Conservation (phyloP, 2,797 vertebrate species). For the Lagorchestes hirsutus region DNA sequence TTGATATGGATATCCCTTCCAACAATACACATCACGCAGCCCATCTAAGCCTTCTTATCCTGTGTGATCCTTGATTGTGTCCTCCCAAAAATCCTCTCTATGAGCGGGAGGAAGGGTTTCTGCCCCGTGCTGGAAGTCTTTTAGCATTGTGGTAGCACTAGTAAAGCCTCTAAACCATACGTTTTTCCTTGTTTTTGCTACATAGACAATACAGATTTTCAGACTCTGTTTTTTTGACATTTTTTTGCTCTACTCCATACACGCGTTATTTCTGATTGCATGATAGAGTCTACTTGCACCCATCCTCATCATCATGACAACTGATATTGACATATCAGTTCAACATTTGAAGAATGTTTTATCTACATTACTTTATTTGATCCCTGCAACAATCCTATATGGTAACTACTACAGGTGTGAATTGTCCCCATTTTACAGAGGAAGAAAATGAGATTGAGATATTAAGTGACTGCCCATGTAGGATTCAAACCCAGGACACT, state of each 20-base stretch:
- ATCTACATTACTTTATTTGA: background rate
- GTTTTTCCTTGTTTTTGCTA: too few species aligned
- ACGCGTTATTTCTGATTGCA: background rate
- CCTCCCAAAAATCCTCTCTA: too few species aligned
- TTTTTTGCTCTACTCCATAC: background rate
- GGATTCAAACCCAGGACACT: background rate
- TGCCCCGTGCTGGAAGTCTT: background rate
- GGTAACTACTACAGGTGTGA: background rate
- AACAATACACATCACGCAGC: too few species aligned
- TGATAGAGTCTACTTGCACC: background rate
- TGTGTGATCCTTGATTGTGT: too few species aligned
- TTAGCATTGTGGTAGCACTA: background rate
- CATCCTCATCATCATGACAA: background rate
- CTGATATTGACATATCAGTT: background rate
- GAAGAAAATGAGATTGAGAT: background rate
- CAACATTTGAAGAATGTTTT: background rate
- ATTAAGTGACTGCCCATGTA: background rate
- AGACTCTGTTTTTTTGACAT: background rate
- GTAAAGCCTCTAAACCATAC: background rate
- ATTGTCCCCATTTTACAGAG: background rate
- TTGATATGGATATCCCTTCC: too few species aligned
- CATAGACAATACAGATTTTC: background rate
- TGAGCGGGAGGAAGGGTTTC: background rate
- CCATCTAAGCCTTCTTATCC: too few species aligned
- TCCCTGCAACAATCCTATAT: background rate